These are phyloP conservation scores for Drosophila quadrilineata DNA, from an alignment of 1,140 invertebrate genomes.

Conservation along the genomic window DNA sequence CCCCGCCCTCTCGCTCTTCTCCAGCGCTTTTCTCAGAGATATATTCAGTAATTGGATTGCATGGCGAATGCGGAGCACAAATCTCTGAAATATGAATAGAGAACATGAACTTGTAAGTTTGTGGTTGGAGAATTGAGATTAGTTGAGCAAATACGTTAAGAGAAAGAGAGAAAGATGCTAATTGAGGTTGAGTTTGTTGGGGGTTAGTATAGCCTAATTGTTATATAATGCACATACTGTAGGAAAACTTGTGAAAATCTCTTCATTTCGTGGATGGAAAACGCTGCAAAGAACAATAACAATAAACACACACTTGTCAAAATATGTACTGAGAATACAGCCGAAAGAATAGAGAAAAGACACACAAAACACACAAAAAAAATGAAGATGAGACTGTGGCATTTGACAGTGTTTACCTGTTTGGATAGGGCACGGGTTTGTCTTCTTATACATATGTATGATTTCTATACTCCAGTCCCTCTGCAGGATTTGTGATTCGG, in stretches of 20 bases:
- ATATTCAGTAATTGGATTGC: constrained; percentile 45
- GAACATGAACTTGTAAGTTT: constrained; percentile 3
- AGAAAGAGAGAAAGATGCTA: constrained; percentile 47
- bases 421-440: constrained; percentile 4
- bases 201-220: constrained; percentile 68
- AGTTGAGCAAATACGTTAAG: constrained; percentile 1
- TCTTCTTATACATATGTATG: background rate
- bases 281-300: constrained; percentile 4
- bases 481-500: too few relatives aligned
- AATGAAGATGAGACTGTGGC: constrained; percentile 8
- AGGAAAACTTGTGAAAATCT: constrained; percentile 69
- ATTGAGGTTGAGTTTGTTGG: constrained; percentile 57
- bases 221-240: constrained; percentile 40
- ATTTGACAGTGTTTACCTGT: constrained; percentile 58
- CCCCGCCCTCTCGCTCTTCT: constrained; percentile 11
- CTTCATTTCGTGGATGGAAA: constrained; percentile 30
- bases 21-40: constrained; percentile 12
- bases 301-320: constrained; percentile 66
- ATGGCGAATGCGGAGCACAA: constrained; percentile 44
- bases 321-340: constrained; percentile 40
- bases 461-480: too few relatives aligned
- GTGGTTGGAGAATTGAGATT: background rate
- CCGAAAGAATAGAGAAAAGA: background rate
- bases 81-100: constrained; percentile 36
- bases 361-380: background rate